Percentiles rank a stretch among this genome's conserved stretches.
Conservation (phyloP, 2,888 invertebrate species). For the Isotomurus palustris region DNA sequence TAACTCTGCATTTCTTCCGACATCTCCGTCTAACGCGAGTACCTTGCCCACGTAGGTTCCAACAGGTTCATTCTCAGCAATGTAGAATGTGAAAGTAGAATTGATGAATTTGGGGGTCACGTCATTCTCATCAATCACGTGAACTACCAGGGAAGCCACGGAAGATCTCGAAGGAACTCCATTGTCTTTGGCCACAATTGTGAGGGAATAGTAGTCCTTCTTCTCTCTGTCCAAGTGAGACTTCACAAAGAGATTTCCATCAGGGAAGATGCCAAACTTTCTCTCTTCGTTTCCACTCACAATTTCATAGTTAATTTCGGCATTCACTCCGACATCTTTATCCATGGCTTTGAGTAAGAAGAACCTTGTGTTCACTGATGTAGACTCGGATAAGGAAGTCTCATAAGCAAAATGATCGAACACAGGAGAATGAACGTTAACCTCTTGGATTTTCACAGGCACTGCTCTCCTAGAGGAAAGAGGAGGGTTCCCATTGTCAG, state of each 20-base stretch:
- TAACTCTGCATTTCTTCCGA: conserved; percentile 84
- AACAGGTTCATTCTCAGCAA: conserved; percentile 80
- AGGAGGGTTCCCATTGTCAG: conserved; percentile 71
- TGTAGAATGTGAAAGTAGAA: conserved; percentile 80
- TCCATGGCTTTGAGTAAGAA: conserved; percentile 86
- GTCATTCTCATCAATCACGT: conserved; percentile 94
- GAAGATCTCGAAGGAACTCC: conserved; percentile 74
- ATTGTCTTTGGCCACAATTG: conserved; percentile 75
- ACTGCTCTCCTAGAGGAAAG: conserved; percentile 71
- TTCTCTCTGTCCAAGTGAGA: conserved; percentile 82
- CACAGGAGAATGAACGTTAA: conserved; percentile 92
- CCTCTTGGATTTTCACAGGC: conserved; percentile 71
- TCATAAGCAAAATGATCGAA: conserved; percentile 90
- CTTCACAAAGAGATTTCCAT: conserved; percentile 84
- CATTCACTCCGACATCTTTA: conserved; percentile 76
- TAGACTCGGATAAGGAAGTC: conserved; percentile 83
- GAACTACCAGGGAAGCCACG: conserved; percentile 83
- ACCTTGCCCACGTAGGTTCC: conserved; percentile 90
- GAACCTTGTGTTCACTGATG: conserved; percentile 83
- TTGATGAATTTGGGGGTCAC: conserved; percentile 89
- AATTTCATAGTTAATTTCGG: conserved; percentile 73
- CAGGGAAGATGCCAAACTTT: conserved; percentile 91
- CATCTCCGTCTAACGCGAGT: conserved; percentile 81
- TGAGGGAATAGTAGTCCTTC: conserved; percentile 83
- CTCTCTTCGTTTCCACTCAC: conserved; percentile 75